Evolutionary conservation across 2,113 vertebrate genomes (phyloP).

Genomic region (Menidia beryllina): DNA sequence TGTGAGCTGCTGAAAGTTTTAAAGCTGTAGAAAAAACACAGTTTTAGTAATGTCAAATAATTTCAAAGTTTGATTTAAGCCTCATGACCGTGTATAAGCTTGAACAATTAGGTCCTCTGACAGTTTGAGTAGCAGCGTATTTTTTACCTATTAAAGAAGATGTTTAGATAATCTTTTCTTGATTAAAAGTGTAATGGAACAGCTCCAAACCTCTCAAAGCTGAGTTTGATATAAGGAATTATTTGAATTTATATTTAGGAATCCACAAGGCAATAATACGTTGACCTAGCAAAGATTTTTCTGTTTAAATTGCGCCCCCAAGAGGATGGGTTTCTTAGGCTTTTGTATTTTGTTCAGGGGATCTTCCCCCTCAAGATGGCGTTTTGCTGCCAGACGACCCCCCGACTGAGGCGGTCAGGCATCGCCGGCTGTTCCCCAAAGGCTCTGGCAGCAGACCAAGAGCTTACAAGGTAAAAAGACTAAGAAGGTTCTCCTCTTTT

Average conservation of each 20-base stretch:
- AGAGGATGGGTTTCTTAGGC: background rate
- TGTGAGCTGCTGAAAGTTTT: background rate
- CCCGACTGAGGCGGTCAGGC: slow-evolving; percentile 54
- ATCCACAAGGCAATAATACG: no score
- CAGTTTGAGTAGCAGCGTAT: no score
- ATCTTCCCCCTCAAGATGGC: slow-evolving; percentile 24
- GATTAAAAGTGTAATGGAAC: no score
- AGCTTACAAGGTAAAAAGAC: slow-evolving; percentile 75
- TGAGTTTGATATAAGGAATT: no score
- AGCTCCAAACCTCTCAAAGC: no score
- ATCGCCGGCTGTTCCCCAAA: slow-evolving; percentile 60
- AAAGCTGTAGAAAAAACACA: background rate
- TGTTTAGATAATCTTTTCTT: no score
- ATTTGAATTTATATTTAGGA: no score
- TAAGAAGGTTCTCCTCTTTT: background rate
- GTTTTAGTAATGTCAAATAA: no score
- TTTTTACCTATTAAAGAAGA: no score
- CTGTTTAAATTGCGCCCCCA: background rate
- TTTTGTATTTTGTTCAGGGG: slow-evolving; percentile 22
- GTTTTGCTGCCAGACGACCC: slow-evolving; percentile 15
- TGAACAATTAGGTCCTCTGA: no score
- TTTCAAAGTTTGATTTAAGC: no score
- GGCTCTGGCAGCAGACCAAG: slow-evolving; percentile 50
- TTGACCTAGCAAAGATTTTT: background rate
- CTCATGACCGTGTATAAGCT: no score